Conservation (phyloP, 2,113 vertebrate species). For the Ctenodactylus gundi region DNA sequence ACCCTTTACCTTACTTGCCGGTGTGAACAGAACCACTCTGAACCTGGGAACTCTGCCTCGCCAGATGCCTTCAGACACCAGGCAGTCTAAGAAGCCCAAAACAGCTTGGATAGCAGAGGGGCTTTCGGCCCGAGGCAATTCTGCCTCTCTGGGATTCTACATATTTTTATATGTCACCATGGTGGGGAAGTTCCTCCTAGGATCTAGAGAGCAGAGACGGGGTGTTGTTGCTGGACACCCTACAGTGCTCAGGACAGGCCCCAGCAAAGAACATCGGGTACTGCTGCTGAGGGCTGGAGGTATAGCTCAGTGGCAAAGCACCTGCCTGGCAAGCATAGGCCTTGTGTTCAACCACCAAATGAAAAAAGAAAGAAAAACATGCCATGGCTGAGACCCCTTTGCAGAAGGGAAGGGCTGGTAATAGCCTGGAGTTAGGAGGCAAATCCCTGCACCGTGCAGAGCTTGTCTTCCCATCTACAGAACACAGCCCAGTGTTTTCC, state of each 20-base stretch:
- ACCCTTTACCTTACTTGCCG: background rate
- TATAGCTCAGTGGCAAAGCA: background rate
- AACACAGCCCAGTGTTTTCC: background rate
- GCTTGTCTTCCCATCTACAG: background rate
- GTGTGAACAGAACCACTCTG: background rate
- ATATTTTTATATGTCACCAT: background rate
- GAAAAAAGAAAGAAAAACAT: background rate
- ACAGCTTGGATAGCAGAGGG: background rate
- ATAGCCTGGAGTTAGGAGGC: background rate
- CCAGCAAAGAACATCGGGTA: background rate
- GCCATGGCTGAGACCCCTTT: background rate
- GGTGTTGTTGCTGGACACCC: background rate
- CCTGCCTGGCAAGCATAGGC: background rate
- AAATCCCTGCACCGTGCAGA: background rate
- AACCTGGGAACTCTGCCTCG: background rate
- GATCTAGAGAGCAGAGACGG: background rate
- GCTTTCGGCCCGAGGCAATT: background rate
- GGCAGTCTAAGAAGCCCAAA: background rate
- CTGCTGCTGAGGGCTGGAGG: background rate
- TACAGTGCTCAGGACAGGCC: background rate
- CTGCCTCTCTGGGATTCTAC: background rate
- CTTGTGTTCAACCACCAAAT: background rate
- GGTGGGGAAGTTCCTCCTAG: background rate
- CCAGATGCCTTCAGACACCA: background rate
- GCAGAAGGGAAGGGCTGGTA: background rate